These are phyloP conservation scores for Drosophila dives DNA, from an alignment of 2,888 invertebrate genomes.

Conservation along the genomic window DNA sequence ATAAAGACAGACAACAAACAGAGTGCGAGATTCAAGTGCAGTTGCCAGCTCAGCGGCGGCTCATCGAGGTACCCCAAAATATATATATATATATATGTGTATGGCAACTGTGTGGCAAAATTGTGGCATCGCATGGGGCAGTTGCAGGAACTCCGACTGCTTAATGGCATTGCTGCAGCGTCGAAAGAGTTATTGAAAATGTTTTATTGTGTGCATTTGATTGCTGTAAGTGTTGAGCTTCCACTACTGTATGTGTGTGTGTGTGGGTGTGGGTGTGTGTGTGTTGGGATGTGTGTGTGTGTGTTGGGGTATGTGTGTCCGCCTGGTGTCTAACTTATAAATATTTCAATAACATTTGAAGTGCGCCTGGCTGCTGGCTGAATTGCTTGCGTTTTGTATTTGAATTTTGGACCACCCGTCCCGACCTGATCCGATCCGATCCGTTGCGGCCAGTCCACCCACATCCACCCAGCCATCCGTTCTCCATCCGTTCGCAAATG, in stretches of 20 bases:
- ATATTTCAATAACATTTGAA: constrained; percentile 80
- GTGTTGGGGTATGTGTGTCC: constrained; percentile 27
- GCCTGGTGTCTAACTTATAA: constrained; percentile 78
- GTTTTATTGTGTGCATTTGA: constrained; percentile 81
- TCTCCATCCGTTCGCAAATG: constrained; percentile 50
- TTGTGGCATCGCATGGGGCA: not conserved
- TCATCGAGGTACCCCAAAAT: constrained; percentile 44
- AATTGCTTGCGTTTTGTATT: constrained; percentile 23
- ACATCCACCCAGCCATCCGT: not conserved
- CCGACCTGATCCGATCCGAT: not conserved
- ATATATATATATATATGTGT: constrained; percentile 28
- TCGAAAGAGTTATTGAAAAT: constrained; percentile 80
- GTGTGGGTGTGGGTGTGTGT: not conserved
- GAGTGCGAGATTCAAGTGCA: constrained; percentile 55
- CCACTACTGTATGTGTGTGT: constrained; percentile 25
- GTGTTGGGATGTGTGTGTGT: constrained; percentile 11
- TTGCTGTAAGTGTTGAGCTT: constrained; percentile 76
- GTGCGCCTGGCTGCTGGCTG: constrained; percentile 55
- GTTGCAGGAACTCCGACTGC: constrained; percentile 36
- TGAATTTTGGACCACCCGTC: constrained; percentile 27
- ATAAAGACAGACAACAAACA: constrained; percentile 32
- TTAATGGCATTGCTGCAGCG: constrained; percentile 67
- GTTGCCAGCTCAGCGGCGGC: constrained; percentile 47
- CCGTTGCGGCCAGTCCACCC: not conserved
- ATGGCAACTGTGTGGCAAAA: constrained; percentile 38